Percentiles rank a stretch among this genome's conserved stretches.
Evolutionary conservation across 2,888 invertebrate species (phyloP).

Genomic region (Apamea epomidion): DNA sequence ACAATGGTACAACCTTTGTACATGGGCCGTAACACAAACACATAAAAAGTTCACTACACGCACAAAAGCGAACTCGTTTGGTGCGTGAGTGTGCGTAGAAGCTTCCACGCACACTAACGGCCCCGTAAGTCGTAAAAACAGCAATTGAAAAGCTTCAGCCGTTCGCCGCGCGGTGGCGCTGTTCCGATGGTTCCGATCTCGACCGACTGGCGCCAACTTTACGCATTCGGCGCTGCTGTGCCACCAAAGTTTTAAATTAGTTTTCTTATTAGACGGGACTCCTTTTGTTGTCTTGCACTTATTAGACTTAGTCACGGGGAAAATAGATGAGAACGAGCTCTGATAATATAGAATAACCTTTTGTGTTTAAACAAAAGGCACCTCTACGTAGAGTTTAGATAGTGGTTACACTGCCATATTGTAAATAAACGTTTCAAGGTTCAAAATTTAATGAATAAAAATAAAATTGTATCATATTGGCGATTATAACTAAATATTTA

Average conservation of each 20-base stretch:
- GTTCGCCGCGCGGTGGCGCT: constrained; percentile 89
- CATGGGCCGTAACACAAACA: constrained; percentile 83
- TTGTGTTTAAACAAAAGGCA: constrained; percentile 48
- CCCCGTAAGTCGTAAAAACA: constrained; percentile 79
- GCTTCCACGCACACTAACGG: constrained; percentile 81
- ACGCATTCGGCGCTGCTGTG: constrained; percentile 83
- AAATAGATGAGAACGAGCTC: constrained; percentile 54
- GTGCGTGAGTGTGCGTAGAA: constrained; percentile 83
- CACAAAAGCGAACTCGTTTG: constrained; percentile 78
- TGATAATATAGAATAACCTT: constrained; percentile 49
- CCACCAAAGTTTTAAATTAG: constrained; percentile 78
- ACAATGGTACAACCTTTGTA: constrained; percentile 79
- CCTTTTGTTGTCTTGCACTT: constrained; percentile 72
- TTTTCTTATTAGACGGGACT: constrained; percentile 79
- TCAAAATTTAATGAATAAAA: neutral
- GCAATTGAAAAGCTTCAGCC: constrained; percentile 88
- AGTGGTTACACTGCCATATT: neutral
- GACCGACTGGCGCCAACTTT: constrained; percentile 71
- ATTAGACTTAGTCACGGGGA: constrained; percentile 70
- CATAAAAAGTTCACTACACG: constrained; percentile 83
- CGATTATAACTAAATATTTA: neutral
- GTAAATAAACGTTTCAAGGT: constrained; percentile 5
- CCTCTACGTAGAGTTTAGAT: neutral
- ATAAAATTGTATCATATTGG: neutral
- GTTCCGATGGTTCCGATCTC: constrained; percentile 80